phyloP scores from a whole-genome alignment of 2,888 invertebrate species.

The Chloroclystis v-ata region DNA sequence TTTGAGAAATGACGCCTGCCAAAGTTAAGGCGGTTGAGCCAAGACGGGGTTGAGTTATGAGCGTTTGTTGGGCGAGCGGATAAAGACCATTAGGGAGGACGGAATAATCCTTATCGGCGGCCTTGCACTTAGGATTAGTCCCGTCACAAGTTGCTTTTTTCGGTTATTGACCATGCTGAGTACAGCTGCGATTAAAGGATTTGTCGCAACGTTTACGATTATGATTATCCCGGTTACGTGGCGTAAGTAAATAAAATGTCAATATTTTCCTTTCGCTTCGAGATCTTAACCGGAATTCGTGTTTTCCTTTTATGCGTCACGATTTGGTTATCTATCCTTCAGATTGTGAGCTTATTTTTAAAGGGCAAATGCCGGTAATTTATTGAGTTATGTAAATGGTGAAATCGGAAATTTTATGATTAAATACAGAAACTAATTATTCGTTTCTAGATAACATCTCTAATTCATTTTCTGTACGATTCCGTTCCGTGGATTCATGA shows the following conservation, averaged over 20 bases:
- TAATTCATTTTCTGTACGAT: slow-evolving; percentile 19
- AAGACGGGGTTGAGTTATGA: slow-evolving; percentile 74
- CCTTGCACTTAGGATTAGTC: slow-evolving; percentile 78
- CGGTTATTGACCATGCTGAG: slow-evolving; percentile 62
- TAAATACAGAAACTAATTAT: slow-evolving; percentile 14
- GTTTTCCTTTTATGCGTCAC: neutral
- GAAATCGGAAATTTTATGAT: slow-evolving; percentile 7
- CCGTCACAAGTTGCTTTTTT: slow-evolving; percentile 75
- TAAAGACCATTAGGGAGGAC: slow-evolving; percentile 73
- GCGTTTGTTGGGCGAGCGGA: slow-evolving; percentile 74
- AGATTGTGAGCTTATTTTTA: neutral
- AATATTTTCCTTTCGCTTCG: slow-evolving; percentile 1
- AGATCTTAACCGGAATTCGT: neutral
- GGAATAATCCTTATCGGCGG: slow-evolving; percentile 75
- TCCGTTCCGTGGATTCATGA: slow-evolving; percentile 16
- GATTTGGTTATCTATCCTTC: neutral
- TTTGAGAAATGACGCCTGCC: slow-evolving; percentile 78
- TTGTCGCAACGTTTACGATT: slow-evolving; percentile 29
- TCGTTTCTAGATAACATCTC: slow-evolving; percentile 19
- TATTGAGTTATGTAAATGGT: neutral
- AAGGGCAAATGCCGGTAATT: too few relatives aligned
- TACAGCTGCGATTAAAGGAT: slow-evolving; percentile 71
- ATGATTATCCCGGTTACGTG: slow-evolving; percentile 8
- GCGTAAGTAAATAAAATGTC: neutral
- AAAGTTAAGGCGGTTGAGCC: slow-evolving; percentile 77